Conservation (phyloP, 2,888 invertebrate species). For the Cancer borealis region DNA sequence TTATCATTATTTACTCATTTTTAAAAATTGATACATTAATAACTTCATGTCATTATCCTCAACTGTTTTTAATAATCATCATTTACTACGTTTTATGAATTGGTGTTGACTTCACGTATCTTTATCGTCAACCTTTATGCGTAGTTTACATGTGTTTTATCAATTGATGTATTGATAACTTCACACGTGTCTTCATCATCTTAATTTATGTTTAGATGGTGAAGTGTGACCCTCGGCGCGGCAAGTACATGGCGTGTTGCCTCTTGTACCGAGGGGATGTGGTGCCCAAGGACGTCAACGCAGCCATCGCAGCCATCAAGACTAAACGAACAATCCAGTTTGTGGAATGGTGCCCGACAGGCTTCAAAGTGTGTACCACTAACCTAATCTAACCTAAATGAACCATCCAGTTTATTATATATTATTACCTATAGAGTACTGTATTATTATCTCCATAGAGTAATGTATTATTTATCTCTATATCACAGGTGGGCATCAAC, state of each 20-base stretch:
- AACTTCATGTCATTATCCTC: background rate
- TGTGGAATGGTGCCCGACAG: constrained; percentile 96
- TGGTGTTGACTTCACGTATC: too few species aligned
- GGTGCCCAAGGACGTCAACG: constrained; percentile 82
- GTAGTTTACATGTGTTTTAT: too few species aligned
- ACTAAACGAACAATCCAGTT: constrained; percentile 89
- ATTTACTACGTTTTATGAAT: too few species aligned
- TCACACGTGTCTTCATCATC: background rate
- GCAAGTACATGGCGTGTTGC: constrained; percentile 82
- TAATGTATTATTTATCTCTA: background rate
- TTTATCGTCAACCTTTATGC: too few species aligned
- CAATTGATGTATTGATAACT: too few species aligned
- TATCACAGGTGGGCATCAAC: constrained; percentile 83
- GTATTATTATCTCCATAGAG: background rate
- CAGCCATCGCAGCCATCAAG: constrained; percentile 89
- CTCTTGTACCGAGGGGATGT: constrained; percentile 82
- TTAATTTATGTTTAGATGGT: constrained; percentile 79
- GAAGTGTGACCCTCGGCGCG: constrained; percentile 81
- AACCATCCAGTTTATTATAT: background rate
- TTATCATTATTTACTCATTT: background rate
- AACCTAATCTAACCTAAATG: background rate
- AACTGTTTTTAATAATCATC: background rate
- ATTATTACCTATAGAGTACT: background rate
- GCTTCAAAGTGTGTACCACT: constrained; percentile 86
- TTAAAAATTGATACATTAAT: too few species aligned